These are phyloP conservation scores for Dasyornis broadbenti DNA, from an alignment of 2,113 vertebrate genomes.

Conservation along the genomic window DNA sequence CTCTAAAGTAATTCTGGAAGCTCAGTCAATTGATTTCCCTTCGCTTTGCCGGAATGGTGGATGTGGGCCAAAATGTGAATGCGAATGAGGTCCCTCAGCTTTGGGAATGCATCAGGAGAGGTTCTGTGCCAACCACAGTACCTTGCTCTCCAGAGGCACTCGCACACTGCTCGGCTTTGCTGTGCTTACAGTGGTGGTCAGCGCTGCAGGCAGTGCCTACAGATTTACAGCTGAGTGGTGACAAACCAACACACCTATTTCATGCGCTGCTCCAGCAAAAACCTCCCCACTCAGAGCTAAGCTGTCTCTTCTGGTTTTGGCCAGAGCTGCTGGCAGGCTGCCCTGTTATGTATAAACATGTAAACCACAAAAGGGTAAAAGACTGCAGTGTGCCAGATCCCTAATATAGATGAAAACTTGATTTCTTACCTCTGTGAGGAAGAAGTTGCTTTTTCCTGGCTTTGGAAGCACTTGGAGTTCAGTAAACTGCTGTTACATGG, in stretches of 20 bases:
- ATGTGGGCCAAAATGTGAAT: neutral
- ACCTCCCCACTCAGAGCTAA: neutral
- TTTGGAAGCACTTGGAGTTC: neutral
- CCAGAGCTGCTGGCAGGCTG: neutral
- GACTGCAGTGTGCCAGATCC: neutral
- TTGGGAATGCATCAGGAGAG: neutral
- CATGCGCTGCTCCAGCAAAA: neutral
- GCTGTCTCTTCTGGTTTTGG: neutral
- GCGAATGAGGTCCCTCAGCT: neutral
- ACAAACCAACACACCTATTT: neutral
- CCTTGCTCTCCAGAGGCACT: neutral
- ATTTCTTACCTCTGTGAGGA: neutral
- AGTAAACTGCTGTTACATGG: neutral
- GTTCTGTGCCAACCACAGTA: neutral
- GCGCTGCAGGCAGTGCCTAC: neutral
- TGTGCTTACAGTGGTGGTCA: neutral
- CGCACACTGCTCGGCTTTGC: fast-evolving
- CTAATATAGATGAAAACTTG: neutral
- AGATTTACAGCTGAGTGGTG: neutral
- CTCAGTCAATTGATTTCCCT: neutral
- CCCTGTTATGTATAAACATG: neutral
- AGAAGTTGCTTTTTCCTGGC: neutral
- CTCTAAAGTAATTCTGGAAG: neutral
- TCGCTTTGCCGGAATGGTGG: neutral
- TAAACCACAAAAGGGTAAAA: neutral